A percentile compares a stretch with the other conserved stretches of the same genome.
Evolutionary conservation across 30 jellyfish, hydroid and myxozoan genomes (phyloP).

Genomic region (Hydra vulgaris): DNA sequence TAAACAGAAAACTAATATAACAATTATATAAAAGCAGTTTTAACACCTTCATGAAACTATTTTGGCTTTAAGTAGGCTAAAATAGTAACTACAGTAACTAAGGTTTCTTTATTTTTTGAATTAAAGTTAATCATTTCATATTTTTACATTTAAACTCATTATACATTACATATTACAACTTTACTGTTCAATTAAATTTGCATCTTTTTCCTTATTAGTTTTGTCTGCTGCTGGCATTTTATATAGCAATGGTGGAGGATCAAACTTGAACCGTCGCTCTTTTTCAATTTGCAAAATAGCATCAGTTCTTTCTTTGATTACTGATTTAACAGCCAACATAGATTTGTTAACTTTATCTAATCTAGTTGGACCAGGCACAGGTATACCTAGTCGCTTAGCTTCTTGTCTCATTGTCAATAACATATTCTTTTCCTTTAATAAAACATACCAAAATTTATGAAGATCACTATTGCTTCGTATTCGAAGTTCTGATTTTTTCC

Average conservation of each 20-base stretch:
- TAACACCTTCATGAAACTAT: no score
- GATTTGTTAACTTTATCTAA: constrained; percentile 59
- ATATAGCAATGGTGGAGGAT: neutral
- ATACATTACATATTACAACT: neutral
- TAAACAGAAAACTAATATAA: no score
- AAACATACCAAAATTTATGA: constrained; percentile 94
- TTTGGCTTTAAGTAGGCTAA: no score
- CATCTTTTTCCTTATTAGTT: neutral
- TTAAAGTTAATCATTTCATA: no score
- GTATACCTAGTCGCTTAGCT: constrained; percentile 66
- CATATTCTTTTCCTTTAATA: constrained; percentile 88
- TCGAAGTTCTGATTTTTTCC: constrained; percentile 89
- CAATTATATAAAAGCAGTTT: no score
- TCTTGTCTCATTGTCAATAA: constrained; percentile 71
- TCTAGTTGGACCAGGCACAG: constrained; percentile 92
- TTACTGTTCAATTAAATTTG: neutral
- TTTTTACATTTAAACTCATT: no score
- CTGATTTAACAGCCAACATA: constrained; percentile 58
- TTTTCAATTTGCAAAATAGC: constrained; percentile 51
- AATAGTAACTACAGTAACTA: no score
- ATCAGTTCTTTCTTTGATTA: constrained; percentile 51
- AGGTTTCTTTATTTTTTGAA: no score
- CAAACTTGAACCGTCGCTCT: constrained; percentile 40
- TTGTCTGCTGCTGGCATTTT: neutral
- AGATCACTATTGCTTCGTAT: constrained; percentile 65